Percentiles rank a stretch among this genome's conserved stretches.
These are phyloP conservation scores for Oscheius myriophilus DNA, from an alignment of 2,888 invertebrate genomes.

Conservation along the genomic window DNA sequence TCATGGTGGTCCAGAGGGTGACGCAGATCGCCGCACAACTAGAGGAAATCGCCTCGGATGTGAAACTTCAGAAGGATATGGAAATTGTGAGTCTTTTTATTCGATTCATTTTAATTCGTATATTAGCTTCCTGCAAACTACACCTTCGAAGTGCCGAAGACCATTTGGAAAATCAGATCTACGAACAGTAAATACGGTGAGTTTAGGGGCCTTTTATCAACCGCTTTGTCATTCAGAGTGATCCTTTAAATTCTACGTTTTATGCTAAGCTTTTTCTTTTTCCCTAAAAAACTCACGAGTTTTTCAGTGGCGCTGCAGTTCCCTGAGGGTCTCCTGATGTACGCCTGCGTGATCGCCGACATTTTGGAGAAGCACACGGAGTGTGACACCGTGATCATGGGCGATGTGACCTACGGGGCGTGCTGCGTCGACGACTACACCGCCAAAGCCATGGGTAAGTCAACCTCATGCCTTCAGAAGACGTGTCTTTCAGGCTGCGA, in stretches of 20 bases:
- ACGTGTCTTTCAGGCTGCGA: constrained; percentile 61
- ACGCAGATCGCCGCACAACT: constrained; percentile 50
- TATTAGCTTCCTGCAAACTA: constrained; percentile 86
- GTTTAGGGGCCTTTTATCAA: no score
- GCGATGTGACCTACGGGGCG: constrained; percentile 98
- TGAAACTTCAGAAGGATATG: constrained; percentile 55
- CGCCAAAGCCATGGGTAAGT: constrained; percentile 81
- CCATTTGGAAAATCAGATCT: constrained; percentile 92
- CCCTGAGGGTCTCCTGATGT: constrained; percentile 92
- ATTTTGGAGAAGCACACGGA: constrained; percentile 80
- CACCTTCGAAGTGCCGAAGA: constrained; percentile 97
- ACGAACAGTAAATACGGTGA: constrained; percentile 80
- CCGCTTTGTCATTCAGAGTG: no score
- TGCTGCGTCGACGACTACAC: constrained; percentile 98
- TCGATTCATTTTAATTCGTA: background rate
- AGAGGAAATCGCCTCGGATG: constrained; percentile 54
- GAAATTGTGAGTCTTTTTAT: constrained; percentile 55
- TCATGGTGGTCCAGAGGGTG: background rate
- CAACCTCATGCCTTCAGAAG: background rate
- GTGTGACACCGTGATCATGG: constrained; percentile 90
- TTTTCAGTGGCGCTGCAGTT: constrained; percentile 87
- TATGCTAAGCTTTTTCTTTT: constrained; percentile 1
- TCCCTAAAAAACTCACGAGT: background rate
- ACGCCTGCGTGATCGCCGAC: constrained; percentile 89
- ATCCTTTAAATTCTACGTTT: no score